Conservation (phyloP, 2,113 vertebrate genomes). For the Meleagris gallopavo region DNA sequence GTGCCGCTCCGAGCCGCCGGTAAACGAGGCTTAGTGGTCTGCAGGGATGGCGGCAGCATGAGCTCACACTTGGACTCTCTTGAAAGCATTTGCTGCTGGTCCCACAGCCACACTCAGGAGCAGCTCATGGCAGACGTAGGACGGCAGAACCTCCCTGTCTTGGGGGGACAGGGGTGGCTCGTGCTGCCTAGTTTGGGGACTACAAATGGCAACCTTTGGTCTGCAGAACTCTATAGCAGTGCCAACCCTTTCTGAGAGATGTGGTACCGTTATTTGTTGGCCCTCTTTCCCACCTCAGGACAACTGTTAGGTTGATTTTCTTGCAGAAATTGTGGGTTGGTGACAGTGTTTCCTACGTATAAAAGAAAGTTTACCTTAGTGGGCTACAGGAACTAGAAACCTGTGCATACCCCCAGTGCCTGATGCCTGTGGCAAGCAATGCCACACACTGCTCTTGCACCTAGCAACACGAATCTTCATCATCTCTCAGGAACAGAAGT, state of each 20-base stretch:
- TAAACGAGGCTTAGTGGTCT: constrained; percentile 35
- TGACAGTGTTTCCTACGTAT: not conserved
- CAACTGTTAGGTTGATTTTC: not conserved
- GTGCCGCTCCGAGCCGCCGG: not conserved
- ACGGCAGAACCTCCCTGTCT: constrained; percentile 10
- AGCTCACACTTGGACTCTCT: constrained; percentile 70
- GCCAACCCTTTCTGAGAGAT: not conserved
- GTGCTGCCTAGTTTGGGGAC: not conserved
- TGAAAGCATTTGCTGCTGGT: constrained; percentile 55
- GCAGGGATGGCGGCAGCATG: constrained; percentile 62
- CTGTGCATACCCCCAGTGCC: not conserved
- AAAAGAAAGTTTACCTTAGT: not conserved
- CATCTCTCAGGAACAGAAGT: not conserved
- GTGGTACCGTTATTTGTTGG: not conserved
- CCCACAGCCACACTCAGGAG: constrained; percentile 50
- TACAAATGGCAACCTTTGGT: not conserved
- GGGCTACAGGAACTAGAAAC: not conserved
- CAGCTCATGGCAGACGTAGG: not conserved
- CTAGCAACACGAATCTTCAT: not conserved
- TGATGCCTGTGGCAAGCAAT: not conserved
- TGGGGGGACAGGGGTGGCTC: not conserved
- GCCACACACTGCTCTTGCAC: not conserved
- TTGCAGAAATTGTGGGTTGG: not conserved
- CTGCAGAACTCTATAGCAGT: not conserved
- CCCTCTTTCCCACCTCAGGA: not conserved